Percentiles rank a stretch among this genome's conserved stretches.
Conservation (phyloP, 1,140 invertebrate species). For the Pemphigus obesinymphae region DNA sequence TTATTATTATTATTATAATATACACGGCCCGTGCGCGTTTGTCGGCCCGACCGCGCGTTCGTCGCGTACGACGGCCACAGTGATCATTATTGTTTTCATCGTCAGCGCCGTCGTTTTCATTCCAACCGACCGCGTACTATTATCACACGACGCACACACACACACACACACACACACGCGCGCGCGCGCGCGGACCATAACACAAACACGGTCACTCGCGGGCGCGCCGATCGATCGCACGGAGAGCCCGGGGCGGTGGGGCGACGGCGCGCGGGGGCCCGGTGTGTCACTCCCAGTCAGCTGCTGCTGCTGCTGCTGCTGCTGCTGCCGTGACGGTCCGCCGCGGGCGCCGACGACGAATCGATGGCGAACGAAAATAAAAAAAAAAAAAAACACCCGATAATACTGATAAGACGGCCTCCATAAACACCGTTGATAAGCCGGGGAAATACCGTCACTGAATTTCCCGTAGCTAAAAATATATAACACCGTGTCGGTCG, state of each 20-base stretch:
- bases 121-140: not conserved
- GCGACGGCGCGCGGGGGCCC: not conserved
- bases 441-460: too few species aligned
- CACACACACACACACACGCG: not conserved
- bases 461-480: too few species aligned
- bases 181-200: not conserved
- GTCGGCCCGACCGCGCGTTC: not conserved
- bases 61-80: not conserved
- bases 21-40: not conserved
- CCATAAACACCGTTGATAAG: too few species aligned
- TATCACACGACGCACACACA: not conserved
- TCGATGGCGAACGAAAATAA: not conserved
- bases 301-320: not conserved
- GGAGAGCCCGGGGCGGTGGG: not conserved
- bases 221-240: slow-evolving; percentile 20
- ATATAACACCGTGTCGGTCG: too few species aligned
- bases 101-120: too few species aligned
- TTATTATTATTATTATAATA: too few species aligned
- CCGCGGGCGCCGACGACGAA: too few species aligned
- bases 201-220: not conserved
- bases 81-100: too few species aligned
- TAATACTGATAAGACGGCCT: not conserved
- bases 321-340: not conserved
- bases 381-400: not conserved
- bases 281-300: slow-evolving; percentile 9